Evolutionary conservation across 1,140 invertebrate species (phyloP).

Genomic region (Cheumatopsyche charites): DNA sequence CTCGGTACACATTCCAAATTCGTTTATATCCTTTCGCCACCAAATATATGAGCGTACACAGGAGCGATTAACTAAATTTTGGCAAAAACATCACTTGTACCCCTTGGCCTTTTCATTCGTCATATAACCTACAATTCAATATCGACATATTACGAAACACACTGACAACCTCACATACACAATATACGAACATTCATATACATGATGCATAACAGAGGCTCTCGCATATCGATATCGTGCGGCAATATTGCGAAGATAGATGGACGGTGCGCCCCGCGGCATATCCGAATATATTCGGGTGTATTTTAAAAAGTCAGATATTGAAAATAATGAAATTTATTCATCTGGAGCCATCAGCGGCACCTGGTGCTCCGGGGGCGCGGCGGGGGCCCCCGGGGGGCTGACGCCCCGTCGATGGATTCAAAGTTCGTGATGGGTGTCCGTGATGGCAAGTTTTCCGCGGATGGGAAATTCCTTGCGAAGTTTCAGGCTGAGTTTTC

Average conservation of each 20-base stretch:
- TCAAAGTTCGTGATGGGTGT: constrained; percentile 48
- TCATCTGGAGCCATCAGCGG: constrained; percentile 48
- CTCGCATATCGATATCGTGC: constrained; percentile 11
- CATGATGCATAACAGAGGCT: too few relatives aligned
- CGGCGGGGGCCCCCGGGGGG: constrained; percentile 14
- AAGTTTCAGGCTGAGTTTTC: background rate
- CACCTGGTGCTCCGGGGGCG: constrained; percentile 44
- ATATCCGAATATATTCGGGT: constrained; percentile 46
- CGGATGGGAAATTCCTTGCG: constrained; percentile 13
- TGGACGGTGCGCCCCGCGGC: constrained; percentile 28
- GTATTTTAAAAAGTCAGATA: constrained; percentile 50
- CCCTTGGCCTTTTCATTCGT: too few relatives aligned
- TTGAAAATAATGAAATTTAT: constrained; percentile 51
- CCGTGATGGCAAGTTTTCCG: constrained; percentile 47
- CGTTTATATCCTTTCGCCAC: too few relatives aligned
- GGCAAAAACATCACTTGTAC: too few relatives aligned
- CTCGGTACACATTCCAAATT: too few relatives aligned
- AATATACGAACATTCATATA: too few relatives aligned
- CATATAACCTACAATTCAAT: too few relatives aligned
- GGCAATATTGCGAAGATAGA: constrained; percentile 38
- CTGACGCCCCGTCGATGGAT: constrained; percentile 35
- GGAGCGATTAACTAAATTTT: too few relatives aligned
- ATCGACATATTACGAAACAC: too few relatives aligned
- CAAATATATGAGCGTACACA: too few relatives aligned
- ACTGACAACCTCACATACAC: too few relatives aligned